Evolutionary conservation across 2,113 vertebrate species (phyloP).

Genomic region (Pheucticus melanocephalus): DNA sequence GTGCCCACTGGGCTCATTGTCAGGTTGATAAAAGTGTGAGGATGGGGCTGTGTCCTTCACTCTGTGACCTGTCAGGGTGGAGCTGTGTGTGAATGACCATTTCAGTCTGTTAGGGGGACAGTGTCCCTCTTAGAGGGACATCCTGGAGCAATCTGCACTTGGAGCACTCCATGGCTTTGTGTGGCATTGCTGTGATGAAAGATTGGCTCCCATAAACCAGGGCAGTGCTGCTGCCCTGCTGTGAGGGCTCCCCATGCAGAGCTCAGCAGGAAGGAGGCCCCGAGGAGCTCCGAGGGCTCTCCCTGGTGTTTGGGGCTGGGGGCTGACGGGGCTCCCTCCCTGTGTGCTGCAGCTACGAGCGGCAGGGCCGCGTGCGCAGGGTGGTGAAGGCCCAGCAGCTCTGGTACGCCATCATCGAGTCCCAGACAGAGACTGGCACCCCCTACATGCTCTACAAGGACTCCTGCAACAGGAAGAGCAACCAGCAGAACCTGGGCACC

Average conservation of each 20-base stretch:
- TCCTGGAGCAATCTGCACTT: accelerated
- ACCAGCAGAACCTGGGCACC: constrained; percentile 96
- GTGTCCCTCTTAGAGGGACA: neutral
- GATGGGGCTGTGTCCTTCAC: neutral
- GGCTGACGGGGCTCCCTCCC: neutral
- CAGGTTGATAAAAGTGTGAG: neutral
- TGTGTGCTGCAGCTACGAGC: constrained; percentile 82
- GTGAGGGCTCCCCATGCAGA: neutral
- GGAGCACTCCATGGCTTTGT: accelerated
- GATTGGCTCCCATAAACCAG: neutral
- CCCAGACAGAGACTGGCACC: constrained; percentile 94
- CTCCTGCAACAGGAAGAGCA: constrained; percentile 95
- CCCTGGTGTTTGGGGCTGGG: neutral
- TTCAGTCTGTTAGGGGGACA: neutral
- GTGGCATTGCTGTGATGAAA: neutral
- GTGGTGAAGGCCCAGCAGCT: constrained; percentile 95
- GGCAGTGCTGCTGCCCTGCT: neutral
- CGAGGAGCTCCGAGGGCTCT: accelerated
- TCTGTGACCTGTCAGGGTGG: neutral
- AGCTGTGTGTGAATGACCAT: neutral
- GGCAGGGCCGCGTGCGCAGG: constrained; percentile 81
- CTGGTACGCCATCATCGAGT: constrained; percentile 95
- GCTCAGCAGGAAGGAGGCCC: neutral
- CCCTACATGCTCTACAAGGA: constrained; percentile 99
- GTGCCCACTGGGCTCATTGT: neutral